Conservation (phyloP, 1,140 invertebrate genomes). For the Lysiphlebus fabarum region DNA sequence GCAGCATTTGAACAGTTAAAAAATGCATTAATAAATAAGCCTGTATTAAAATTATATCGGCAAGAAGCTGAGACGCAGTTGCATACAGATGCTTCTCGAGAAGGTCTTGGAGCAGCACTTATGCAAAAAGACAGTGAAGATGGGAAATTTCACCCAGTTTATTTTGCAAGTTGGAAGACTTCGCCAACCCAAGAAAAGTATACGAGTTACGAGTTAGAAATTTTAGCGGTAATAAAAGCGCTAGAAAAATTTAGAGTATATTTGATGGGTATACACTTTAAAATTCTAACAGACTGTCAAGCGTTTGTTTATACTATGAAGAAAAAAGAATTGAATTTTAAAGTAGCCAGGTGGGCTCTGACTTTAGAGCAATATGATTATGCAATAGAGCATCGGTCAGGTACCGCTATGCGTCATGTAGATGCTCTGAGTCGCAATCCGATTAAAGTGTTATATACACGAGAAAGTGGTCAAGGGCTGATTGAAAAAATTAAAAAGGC, state of each 20-base stretch:
- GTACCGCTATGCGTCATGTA: slow-evolving; percentile 37
- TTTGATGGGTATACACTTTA: slow-evolving; percentile 39
- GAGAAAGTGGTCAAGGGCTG: slow-evolving; percentile 1
- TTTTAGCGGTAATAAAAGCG: slow-evolving; percentile 26
- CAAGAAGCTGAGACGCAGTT: slow-evolving; percentile 24
- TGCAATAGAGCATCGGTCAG: slow-evolving; percentile 36
- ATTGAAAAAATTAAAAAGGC: slow-evolving; percentile 13
- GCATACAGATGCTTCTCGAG: slow-evolving; percentile 36
- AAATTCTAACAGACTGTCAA: slow-evolving; percentile 44
- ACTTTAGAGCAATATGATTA: slow-evolving; percentile 40
- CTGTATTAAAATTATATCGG: slow-evolving; percentile 14
- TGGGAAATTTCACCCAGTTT: slow-evolving; percentile 20
- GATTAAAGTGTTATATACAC: background rate
- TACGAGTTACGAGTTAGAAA: slow-evolving; percentile 26
- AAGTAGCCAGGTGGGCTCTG: slow-evolving; percentile 42
- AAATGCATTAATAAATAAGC: slow-evolving; percentile 6
- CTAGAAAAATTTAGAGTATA: slow-evolving; percentile 38
- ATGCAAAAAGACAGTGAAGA: slow-evolving; percentile 22
- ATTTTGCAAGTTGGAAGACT: slow-evolving; percentile 23
- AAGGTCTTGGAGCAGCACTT: slow-evolving; percentile 22
- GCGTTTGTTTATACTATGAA: slow-evolving; percentile 34
- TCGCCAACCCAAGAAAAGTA: slow-evolving; percentile 20
- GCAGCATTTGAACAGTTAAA: no score
- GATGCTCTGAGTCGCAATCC: slow-evolving; percentile 41
- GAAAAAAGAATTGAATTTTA: slow-evolving; percentile 37